phyloP scores from a whole-genome alignment of 2,888 invertebrate genomes.

The Adelphocoris suturalis region DNA sequence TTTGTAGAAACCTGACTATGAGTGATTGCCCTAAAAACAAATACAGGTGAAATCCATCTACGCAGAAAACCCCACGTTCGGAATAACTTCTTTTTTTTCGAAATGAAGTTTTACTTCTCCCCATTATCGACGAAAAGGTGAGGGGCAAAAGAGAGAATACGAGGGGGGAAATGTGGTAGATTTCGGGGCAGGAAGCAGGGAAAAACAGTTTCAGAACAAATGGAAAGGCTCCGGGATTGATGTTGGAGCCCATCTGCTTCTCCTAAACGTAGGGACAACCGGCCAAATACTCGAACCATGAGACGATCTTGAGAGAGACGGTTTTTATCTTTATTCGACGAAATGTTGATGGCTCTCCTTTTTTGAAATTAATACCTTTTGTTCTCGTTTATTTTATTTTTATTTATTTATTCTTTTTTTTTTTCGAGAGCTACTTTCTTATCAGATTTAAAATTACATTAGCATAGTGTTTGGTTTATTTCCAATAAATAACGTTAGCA shows the following conservation, averaged over 20 bases:
- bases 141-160: neutral
- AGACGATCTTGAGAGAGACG: no score
- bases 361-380: no score
- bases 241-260: slow-evolving; percentile 57
- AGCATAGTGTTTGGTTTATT: no score
- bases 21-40: neutral
- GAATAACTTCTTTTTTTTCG: slow-evolving; percentile 29
- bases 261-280: slow-evolving; percentile 60
- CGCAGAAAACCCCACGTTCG: neutral
- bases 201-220: slow-evolving; percentile 60
- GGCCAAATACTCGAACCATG: slow-evolving; percentile 69
- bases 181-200: neutral
- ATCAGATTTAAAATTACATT: no score
- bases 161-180: slow-evolving; percentile 13
- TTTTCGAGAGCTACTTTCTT: no score
- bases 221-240: slow-evolving; percentile 56
- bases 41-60: slow-evolving; percentile 2
- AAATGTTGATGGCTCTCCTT: no score
- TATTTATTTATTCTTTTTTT: no score
- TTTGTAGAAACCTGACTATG: neutral
- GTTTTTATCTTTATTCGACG: no score
- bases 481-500: no score
- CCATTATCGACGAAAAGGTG: neutral
- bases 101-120: slow-evolving; percentile 40
- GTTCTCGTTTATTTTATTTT: no score